Evolutionary conservation across 2,113 vertebrate species (phyloP).

Genomic region (Ictalurus punctatus): DNA sequence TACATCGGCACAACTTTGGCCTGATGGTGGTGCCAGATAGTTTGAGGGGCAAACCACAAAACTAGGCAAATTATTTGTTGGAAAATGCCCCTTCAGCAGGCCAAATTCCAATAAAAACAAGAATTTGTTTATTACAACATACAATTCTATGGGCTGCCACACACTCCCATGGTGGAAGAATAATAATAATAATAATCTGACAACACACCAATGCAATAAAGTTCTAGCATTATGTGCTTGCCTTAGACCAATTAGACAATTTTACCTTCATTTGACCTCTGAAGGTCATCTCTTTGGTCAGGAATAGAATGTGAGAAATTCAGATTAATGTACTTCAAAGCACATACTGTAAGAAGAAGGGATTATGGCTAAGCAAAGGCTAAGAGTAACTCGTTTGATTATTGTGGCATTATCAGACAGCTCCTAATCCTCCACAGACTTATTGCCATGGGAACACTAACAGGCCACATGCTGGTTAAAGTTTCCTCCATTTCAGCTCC

Average conservation of each 20-base stretch:
- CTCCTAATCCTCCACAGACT: slow-evolving; percentile 57
- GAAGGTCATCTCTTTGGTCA: slow-evolving; percentile 22
- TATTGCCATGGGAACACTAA: slow-evolving; percentile 61
- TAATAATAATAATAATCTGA: neutral
- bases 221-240: neutral
- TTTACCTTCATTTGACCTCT: slow-evolving; percentile 48
- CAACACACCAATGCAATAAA: neutral
- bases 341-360: slow-evolving; percentile 63
- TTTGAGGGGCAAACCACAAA: neutral
- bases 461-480: slow-evolving; percentile 19
- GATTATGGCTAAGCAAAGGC: slow-evolving; percentile 56
- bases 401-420: slow-evolving; percentile 57
- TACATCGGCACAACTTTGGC: neutral
- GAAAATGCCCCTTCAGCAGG: neutral
- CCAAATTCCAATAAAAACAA: neutral
- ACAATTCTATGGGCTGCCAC: neutral
- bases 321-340: slow-evolving; percentile 70
- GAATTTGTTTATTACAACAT: neutral
- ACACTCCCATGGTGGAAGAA: neutral
- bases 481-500: slow-evolving; percentile 34
- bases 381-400: slow-evolving; percentile 44
- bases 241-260: neutral
- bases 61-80: neutral
- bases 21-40: neutral
- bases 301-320: slow-evolving; percentile 19